Percentiles rank a stretch among this genome's conserved stretches.
These are phyloP conservation scores for Eueremaeus valkanovi DNA, from an alignment of 2,888 invertebrate species.

Conservation along the genomic window DNA sequence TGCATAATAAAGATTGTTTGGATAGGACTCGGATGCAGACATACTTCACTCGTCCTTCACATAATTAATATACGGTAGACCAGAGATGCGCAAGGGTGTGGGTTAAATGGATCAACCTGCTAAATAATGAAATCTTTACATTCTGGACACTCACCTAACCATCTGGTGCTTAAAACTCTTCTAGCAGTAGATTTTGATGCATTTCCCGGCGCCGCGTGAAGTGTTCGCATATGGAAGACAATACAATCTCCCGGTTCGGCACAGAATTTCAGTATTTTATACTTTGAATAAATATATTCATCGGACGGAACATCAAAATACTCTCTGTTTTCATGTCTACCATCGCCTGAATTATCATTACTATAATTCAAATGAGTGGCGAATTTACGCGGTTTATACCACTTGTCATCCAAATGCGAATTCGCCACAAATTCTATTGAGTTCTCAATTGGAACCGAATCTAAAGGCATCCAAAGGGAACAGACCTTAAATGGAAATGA, in stretches of 20 bases:
- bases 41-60: too few relatives aligned
- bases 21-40: too few relatives aligned
- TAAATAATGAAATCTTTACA: too few relatives aligned
- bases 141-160: too few relatives aligned
- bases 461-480: slow-evolving; percentile 51
- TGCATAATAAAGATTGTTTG: too few relatives aligned
- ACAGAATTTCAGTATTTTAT: slow-evolving; percentile 45
- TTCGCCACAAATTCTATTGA: slow-evolving; percentile 49
- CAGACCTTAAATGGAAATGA: slow-evolving; percentile 47
- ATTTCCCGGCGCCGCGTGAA: slow-evolving; percentile 49
- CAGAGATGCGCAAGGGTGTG: too few relatives aligned
- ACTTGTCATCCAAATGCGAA: slow-evolving; percentile 49
- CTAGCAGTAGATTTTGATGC: slow-evolving; percentile 42
- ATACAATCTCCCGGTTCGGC: slow-evolving; percentile 49
- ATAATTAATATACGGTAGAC: too few relatives aligned
- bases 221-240: slow-evolving; percentile 49
- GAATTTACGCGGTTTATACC: slow-evolving; percentile 50
- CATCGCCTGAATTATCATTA: background rate
- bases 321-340: background rate
- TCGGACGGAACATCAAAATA: slow-evolving; percentile 48
- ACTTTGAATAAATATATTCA: slow-evolving; percentile 45
- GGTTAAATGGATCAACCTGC: too few relatives aligned
- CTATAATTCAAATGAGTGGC: slow-evolving; percentile 48
- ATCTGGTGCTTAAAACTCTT: slow-evolving; percentile 49
- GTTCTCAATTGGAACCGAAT: slow-evolving; percentile 48